A percentile compares a stretch with the other conserved stretches of the same genome.
These are phyloP conservation scores for Carcina quercana DNA, from an alignment of 2,888 invertebrate genomes.

Conservation along the genomic window DNA sequence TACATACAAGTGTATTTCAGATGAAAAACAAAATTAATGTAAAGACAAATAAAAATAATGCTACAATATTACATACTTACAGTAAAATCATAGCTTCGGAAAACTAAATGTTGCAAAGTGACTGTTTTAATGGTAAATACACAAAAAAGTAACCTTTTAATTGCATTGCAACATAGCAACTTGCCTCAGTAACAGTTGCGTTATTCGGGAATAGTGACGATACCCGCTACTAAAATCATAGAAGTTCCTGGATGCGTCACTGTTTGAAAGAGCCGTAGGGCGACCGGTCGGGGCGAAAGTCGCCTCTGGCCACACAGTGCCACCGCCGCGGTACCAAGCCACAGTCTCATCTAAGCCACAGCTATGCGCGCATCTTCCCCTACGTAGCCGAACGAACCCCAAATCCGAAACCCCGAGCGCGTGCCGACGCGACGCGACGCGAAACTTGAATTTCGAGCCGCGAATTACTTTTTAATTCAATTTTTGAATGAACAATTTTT, in stretches of 20 bases:
- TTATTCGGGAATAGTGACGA: constrained; percentile 23
- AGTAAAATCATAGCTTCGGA: no score
- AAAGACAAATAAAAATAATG: no score
- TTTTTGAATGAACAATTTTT: constrained; percentile 8
- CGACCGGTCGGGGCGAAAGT: constrained; percentile 74
- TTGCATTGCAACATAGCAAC: no score
- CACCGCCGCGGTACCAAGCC: constrained; percentile 57
- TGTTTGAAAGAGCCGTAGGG: constrained; percentile 61
- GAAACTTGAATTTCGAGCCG: constrained; percentile 40
- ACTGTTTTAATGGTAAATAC: no score
- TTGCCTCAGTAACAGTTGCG: no score
- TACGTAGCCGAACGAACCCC: constrained; percentile 65
- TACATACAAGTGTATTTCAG: no score
- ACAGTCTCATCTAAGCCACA: constrained; percentile 73
- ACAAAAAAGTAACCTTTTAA: no score
- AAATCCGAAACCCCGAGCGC: constrained; percentile 50
- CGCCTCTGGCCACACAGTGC: constrained; percentile 59
- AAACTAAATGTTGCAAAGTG: no score
- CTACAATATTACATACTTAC: no score
- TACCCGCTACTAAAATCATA: constrained; percentile 44
- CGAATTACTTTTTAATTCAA: constrained; percentile 27
- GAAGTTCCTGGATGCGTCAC: constrained; percentile 69
- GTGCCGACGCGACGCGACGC: constrained; percentile 52
- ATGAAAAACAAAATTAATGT: no score
- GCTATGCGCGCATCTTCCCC: constrained; percentile 73